These are phyloP conservation scores for Caenorhabditis zanzibari DNA, from an alignment of 2,888 invertebrate species.

Conservation along the genomic window DNA sequence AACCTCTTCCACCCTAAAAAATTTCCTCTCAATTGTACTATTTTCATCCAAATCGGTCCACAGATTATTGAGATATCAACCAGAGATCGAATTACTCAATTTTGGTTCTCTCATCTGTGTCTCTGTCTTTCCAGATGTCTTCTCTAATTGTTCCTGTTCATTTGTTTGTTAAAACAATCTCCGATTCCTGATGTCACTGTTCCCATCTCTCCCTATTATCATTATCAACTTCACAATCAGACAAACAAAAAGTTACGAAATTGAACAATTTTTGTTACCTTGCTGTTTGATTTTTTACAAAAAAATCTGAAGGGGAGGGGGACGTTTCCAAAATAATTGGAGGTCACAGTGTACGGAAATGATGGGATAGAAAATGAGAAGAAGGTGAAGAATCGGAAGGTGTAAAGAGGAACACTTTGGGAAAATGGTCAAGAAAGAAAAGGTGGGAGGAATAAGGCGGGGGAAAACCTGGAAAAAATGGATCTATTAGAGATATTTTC, in stretches of 20 bases:
- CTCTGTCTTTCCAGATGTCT: too few relatives aligned
- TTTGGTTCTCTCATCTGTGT: too few relatives aligned
- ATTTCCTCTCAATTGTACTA: too few relatives aligned
- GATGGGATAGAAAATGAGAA: constrained; percentile 4
- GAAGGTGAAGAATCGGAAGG: not conserved
- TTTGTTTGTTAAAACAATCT: not conserved
- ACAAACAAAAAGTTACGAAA: constrained; percentile 12
- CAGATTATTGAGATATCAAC: too few relatives aligned
- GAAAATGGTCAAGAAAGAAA: not conserved
- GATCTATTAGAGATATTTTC: too few relatives aligned
- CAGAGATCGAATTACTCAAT: too few relatives aligned
- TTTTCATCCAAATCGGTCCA: too few relatives aligned
- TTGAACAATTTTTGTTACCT: constrained; percentile 18
- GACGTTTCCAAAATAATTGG: constrained; percentile 32
- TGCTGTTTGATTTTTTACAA: constrained; percentile 16
- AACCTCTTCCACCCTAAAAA: too few relatives aligned
- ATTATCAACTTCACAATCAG: not conserved
- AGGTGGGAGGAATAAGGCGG: not conserved
- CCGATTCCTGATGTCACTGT: not conserved
- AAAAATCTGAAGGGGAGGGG: too few relatives aligned
- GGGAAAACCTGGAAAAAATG: not conserved
- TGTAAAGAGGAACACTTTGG: constrained; percentile 6
- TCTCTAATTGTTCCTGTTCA: too few relatives aligned
- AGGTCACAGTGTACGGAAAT: constrained; percentile 35
- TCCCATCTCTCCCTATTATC: not conserved